Evolutionary conservation across 2,888 invertebrate species (phyloP).

Genomic region (Ashinkailepas kermadecensis): DNA sequence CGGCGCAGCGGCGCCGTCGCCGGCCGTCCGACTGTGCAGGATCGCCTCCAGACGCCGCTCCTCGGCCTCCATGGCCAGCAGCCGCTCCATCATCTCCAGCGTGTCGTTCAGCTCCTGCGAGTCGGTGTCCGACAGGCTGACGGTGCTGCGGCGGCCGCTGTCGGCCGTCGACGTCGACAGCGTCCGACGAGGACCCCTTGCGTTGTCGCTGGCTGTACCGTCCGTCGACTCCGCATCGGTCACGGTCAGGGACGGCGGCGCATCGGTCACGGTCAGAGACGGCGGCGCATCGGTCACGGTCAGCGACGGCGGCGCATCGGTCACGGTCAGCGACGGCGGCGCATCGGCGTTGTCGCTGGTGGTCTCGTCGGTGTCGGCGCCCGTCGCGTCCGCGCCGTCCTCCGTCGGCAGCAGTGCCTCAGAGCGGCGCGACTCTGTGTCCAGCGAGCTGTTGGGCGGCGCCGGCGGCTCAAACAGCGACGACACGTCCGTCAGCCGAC

Average conservation of each 20-base stretch:
- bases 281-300: too few species aligned
- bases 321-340: conserved; percentile 24
- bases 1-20: too few species aligned
- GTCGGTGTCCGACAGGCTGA: background rate
- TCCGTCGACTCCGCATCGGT: too few species aligned
- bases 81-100: conserved; percentile 18
- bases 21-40: background rate
- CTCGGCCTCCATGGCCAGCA: conserved; percentile 12
- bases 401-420: conserved; percentile 15
- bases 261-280: too few species aligned
- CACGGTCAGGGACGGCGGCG: too few species aligned
- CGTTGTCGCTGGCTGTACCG: too few species aligned
- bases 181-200: too few species aligned
- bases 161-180: too few species aligned
- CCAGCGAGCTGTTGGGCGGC: conserved; percentile 37
- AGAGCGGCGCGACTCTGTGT: background rate
- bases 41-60: conserved; percentile 2
- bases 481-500: conserved; percentile 31
- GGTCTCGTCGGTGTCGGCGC: conserved; percentile 27
- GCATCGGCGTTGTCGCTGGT: conserved; percentile 17
- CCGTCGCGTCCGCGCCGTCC: background rate
- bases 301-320: too few species aligned
- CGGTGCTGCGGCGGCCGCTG: too few species aligned
- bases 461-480: conserved; percentile 41
- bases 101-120: conserved; percentile 28